Base-by-base conservation (phyloP, 2,113 vertebrate genomes). In the Zosterops japonicus region DNA sequence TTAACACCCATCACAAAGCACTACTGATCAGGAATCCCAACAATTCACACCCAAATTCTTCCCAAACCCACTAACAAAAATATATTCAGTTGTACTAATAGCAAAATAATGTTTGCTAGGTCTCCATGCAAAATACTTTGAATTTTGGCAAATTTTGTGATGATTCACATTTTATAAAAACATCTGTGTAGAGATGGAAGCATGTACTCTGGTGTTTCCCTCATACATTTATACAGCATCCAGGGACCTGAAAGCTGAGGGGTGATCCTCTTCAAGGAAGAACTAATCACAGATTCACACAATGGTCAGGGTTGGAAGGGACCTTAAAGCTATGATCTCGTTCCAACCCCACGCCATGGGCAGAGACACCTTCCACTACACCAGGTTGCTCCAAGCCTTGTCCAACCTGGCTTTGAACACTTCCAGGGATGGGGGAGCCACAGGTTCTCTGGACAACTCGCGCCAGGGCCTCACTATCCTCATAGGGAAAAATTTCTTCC, bases 321-420 rank as follows among this genome's bases (percentile, higher is more conserved):
- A 39, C 3, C 33, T 78, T n/a, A 33, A 28, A 53, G 33, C 27
- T 46, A 36, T 36, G 20, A 28, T 46, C 19, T 53, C 0, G 0
- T 78, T 69, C n/a, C 47, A 69, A 16, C 28, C 6, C 9, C 28
- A 14, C 2, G 3, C 39, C 27, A 24, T 7, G 5, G 22, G 39
- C 33, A n/a, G 19, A 15, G 28, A n/a, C 19, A n/a, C 9, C 19
- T 61, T 46, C 19, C 22, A 46, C 15, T 33, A 39, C 5, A 12
- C 4, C 22, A 39, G 33, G 2, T 39, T 70, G n/a, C 28, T 78
- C 15, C 19, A 47, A 78, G 12, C 19, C 28, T 12, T 0, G 0
- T 47, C 15, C 39, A 55, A 1, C 33, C 11, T 46, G 23, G 15
- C 19, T 8, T 78, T 24, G 39, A 47, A 55, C 27, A 28, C 15